A percentile compares a stretch with the other conserved stretches of the same genome.
Conservation (phyloP, 2,113 vertebrate genomes). For the Poeciliopsis prolifica region DNA sequence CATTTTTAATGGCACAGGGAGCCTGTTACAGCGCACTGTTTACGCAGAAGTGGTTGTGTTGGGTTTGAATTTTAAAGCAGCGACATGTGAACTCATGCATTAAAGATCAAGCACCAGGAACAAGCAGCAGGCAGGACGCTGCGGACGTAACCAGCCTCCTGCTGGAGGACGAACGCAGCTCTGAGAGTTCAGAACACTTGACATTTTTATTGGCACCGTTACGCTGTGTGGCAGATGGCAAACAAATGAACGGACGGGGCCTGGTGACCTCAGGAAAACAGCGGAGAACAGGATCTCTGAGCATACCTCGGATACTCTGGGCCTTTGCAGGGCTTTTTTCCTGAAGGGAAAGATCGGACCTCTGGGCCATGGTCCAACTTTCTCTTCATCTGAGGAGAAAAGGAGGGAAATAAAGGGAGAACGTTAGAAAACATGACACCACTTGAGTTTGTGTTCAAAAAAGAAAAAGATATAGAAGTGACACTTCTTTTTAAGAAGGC, state of each 20-base stretch:
- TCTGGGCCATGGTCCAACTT: conserved; percentile 99
- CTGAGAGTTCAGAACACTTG: conserved; percentile 21
- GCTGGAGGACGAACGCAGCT: conserved; percentile 28
- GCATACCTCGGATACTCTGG: conserved; percentile 93
- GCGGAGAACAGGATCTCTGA: conserved; percentile 59
- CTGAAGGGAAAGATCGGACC: conserved; percentile 99
- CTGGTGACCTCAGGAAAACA: neutral
- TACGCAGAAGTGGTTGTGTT: conserved; percentile 64
- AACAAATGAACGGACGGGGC: conserved; percentile 4
- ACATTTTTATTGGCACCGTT: conserved; percentile 9
- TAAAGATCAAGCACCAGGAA: conserved; percentile 67
- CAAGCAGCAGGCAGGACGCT: conserved; percentile 37
- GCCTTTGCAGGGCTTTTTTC: conserved; percentile 99
- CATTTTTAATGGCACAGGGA: conserved; percentile 74
- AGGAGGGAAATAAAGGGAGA: conserved; percentile 25
- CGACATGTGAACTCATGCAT: conserved; percentile 67
- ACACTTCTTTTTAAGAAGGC: neutral
- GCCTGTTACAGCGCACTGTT: conserved; percentile 60
- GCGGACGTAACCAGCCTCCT: conserved; percentile 24
- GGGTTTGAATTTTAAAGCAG: conserved; percentile 66
- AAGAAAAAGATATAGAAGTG: neutral
- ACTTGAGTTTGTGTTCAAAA: neutral
- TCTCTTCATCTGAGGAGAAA: conserved; percentile 97
- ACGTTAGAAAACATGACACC: neutral
- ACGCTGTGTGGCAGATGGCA: neutral